phyloP scores from a whole-genome alignment of 2,888 invertebrate genomes.

The Xanthorhoe spadicearia region DNA sequence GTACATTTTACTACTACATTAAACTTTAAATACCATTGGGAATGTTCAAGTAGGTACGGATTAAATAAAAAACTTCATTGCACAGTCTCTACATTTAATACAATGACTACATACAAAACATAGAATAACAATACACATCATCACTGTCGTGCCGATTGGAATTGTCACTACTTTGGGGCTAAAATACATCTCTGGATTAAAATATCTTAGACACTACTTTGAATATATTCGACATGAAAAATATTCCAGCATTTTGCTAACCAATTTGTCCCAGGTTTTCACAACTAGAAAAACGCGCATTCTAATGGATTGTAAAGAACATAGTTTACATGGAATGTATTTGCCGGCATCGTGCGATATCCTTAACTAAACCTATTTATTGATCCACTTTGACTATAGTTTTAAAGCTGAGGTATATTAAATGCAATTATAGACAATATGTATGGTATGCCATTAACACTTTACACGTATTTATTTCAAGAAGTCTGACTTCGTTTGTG shows the following conservation, averaged over 20 bases:
- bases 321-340: not conserved
- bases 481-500: not conserved
- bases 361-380: not conserved
- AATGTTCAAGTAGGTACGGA: not conserved
- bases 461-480: not conserved
- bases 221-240: not conserved
- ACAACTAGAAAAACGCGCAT: not conserved
- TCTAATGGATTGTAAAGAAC: not conserved
- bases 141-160: conserved; percentile 1
- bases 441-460: not conserved
- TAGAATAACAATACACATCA: conserved; percentile 13
- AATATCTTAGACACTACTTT: not conserved
- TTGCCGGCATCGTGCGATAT: not conserved
- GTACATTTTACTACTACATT: no score
- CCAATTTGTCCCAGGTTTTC: not conserved
- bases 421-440: not conserved
- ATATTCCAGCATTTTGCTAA: not conserved
- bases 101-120: conserved; percentile 19
- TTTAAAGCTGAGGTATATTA: not conserved
- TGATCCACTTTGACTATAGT: not conserved
- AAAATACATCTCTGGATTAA: not conserved
- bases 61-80: not conserved
- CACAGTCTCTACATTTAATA: conserved; percentile 9
- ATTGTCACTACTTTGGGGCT: not conserved
- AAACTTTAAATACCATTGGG: no score